Percentiles rank a stretch among this genome's conserved stretches.
Evolutionary conservation across 37 sponge, comb jelly and placozoan genomes (phyloP).

Genomic region (Hexactinellida sp.): DNA sequence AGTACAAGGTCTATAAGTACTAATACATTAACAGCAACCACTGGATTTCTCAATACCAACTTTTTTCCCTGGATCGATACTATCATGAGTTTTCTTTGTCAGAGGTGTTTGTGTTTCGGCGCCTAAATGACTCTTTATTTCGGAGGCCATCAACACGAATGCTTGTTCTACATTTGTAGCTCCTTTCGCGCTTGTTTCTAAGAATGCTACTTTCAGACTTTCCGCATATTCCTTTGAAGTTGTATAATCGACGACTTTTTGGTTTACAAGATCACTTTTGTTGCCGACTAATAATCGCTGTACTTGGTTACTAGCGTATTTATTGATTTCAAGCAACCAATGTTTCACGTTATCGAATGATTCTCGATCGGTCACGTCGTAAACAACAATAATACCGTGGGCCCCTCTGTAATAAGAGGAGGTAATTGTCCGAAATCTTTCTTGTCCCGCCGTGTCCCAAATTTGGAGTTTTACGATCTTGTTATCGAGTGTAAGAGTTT

Average conservation of each 20-base stretch:
- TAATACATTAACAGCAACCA: constrained; percentile 1
- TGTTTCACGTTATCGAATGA: constrained; percentile 22
- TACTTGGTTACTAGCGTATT: constrained; percentile 22
- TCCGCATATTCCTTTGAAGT: constrained; percentile 30
- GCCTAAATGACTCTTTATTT: constrained; percentile 22
- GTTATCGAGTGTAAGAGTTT: constrained; percentile 40
- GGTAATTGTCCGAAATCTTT: constrained; percentile 91
- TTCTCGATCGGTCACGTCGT: constrained; percentile 88
- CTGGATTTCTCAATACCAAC: background rate
- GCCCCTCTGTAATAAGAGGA: constrained; percentile 96
- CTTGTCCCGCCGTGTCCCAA: constrained; percentile 99
- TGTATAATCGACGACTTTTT: constrained; percentile 27
- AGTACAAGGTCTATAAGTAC: too few species aligned
- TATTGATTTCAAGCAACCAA: constrained; percentile 22
- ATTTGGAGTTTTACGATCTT: constrained; percentile 51
- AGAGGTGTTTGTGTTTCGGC: background rate
- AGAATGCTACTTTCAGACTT: constrained; percentile 13
- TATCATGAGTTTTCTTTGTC: background rate
- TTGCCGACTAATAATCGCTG: constrained; percentile 22
- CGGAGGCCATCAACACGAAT: constrained; percentile 22
- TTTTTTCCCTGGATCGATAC: background rate
- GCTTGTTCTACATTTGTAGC: constrained; percentile 27
- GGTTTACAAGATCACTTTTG: constrained; percentile 19
- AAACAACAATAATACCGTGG: constrained; percentile 93
- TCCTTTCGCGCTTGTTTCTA: constrained; percentile 31